A percentile compares a stretch with the other conserved stretches of the same genome.
Evolutionary conservation across 2,113 vertebrate species (phyloP).

Genomic region (Xyrauchen texanus): DNA sequence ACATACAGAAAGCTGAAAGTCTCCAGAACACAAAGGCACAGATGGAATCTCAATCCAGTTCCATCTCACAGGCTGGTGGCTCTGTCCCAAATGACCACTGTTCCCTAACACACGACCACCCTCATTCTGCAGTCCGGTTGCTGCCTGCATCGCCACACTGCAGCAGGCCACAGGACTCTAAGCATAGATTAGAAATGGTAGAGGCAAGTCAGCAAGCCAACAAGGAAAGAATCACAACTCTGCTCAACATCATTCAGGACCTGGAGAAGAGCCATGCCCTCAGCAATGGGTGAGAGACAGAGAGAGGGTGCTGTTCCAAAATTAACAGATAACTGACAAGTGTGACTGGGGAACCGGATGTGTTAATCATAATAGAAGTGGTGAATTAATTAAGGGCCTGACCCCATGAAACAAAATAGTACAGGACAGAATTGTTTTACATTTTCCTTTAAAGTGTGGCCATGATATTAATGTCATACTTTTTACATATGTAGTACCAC

Average conservation of each 20-base stretch:
- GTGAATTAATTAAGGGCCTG: too few species aligned
- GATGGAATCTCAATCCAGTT: not conserved
- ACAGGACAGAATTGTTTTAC: too few species aligned
- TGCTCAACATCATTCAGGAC: conserved; percentile 78
- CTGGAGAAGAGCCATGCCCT: conserved; percentile 70
- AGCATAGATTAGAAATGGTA: conserved; percentile 68
- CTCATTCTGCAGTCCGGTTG: conserved; percentile 57
- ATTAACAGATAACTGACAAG: conserved; percentile 49
- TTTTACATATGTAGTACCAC: too few species aligned
- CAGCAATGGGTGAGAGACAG: conserved; percentile 64
- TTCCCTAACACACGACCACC: conserved; percentile 64
- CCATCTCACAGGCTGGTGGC: conserved; percentile 10
- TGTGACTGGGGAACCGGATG: not conserved
- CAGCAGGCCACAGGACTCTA: conserved; percentile 62
- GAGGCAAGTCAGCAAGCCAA: conserved; percentile 75
- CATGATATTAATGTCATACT: too few species aligned
- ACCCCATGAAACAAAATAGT: too few species aligned
- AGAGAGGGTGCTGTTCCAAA: not conserved
- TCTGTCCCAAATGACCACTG: conserved; percentile 28
- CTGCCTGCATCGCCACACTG: conserved; percentile 62
- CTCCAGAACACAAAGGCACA: not conserved
- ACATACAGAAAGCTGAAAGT: not conserved
- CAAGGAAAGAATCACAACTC: conserved; percentile 71
- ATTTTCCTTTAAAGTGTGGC: too few species aligned
- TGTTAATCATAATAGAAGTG: conserved; percentile 17